phyloP scores from a whole-genome alignment of 2,797 vertebrate genomes.

The Perodicticus potto region DNA sequence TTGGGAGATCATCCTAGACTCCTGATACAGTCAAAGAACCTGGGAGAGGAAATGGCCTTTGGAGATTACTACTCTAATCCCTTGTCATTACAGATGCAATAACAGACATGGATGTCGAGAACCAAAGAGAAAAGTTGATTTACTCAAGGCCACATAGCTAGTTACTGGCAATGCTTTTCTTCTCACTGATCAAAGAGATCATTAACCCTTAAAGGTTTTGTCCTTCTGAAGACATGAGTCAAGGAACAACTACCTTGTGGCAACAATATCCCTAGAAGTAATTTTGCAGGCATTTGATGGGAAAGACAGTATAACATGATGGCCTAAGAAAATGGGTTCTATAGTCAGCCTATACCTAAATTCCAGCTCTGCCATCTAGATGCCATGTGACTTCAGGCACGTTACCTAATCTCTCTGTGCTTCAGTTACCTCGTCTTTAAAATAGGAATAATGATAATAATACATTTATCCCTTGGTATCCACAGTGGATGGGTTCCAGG shows the following conservation, averaged over 20 bases:
- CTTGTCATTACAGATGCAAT: neutral
- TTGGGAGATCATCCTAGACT: neutral
- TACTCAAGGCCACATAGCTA: neutral
- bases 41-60: conserved; percentile 26
- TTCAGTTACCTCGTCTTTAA: conserved; percentile 33
- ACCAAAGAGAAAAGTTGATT: neutral
- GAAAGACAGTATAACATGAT: neutral
- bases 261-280: neutral
- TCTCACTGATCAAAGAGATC: neutral
- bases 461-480: neutral
- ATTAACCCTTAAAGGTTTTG: conserved; percentile 16
- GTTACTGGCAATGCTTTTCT: conserved; percentile 1
- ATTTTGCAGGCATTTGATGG: neutral
- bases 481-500: neutral
- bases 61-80: neutral
- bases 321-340: neutral
- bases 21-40: neutral
- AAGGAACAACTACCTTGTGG: neutral
- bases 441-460: neutral
- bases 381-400: neutral
- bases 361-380: neutral
- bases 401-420: neutral
- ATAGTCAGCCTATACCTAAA: neutral
- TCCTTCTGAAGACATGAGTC: neutral
- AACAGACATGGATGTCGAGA: neutral